Evolutionary conservation across 2,113 vertebrate species (phyloP), one percentile per base, ranked within the genome.

Genomic region (Paralichthys olivaceus): DNA sequence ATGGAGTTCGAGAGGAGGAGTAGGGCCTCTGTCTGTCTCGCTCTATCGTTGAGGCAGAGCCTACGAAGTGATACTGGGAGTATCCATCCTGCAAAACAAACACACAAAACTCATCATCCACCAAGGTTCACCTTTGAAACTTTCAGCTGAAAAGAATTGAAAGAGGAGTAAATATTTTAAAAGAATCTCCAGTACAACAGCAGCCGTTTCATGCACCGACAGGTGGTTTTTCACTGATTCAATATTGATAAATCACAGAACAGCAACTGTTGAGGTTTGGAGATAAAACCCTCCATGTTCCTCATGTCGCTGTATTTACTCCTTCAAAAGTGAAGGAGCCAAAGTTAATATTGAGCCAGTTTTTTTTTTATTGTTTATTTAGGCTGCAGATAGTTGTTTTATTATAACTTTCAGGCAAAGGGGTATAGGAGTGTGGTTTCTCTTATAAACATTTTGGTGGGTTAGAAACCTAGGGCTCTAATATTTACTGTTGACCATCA

Each of bases 41-140:
- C 91, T 99, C 98, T 93, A 99, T 99, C 70, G 98, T 99, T 69
- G 98, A 99, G 32, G 97, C 97, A 67, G 98, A 97, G 79, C 97
- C 97, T 89, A 99, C 96, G 80, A 99, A 99, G 94, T 99, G 98
- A 94, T 99, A 98, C 87, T 99, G 98, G 1, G 97, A 97, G 95
- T 98, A 99, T 88, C 98, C 98, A 0, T 99, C 98, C 98, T 99
- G 93, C 12, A 75, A 72, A 86, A 75, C 13, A 80, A 82, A 76
- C 37, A 80, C 37, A 58, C 12, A 34, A 61, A 45, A 12, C 6
- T 49, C 15, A 49, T 49, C 45, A 49, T 49, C 45, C 45, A 49
- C 45, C 17, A 34, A 71, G n/a, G 8, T 23, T 23, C 7, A 54
- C 5, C 51, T 51, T 15, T 23, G 20, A 68, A 62, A 40, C 26